Conservation (phyloP, 2,113 vertebrate species). For the Pardalotus punctatus region DNA sequence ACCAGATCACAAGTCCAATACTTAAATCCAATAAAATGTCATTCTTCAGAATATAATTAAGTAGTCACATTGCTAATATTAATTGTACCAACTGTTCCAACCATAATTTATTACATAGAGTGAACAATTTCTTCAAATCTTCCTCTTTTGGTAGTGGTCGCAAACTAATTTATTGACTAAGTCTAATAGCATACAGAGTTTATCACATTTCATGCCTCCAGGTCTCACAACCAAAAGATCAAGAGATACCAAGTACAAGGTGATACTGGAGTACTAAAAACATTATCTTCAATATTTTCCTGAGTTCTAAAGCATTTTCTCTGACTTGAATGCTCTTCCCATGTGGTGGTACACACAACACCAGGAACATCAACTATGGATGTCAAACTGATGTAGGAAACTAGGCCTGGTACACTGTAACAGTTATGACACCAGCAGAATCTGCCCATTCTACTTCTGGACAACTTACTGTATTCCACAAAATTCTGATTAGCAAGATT, state of each 20-base stretch:
- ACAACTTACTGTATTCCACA: not conserved
- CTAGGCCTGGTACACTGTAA: not conserved
- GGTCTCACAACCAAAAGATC: not conserved
- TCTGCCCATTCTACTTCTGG: not conserved
- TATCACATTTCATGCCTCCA: not conserved
- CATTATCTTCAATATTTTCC: not conserved
- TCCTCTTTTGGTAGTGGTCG: not conserved
- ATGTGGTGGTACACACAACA: not conserved
- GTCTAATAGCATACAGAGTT: not conserved
- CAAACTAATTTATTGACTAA: not conserved
- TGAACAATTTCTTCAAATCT: not conserved
- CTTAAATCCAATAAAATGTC: not conserved
- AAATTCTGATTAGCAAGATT: not conserved
- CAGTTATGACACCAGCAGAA: not conserved
- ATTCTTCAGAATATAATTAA: not conserved
- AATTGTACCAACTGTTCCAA: not conserved
- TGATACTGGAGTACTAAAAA: not conserved
- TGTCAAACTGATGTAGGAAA: not conserved
- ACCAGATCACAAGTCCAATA: not conserved
- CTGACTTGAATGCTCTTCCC: not conserved
- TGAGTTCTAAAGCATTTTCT: not conserved
- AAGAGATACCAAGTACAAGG: not conserved
- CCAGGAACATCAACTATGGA: not conserved
- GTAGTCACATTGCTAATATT: not conserved
- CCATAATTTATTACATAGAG: not conserved